Evolutionary conservation across 2,113 vertebrate genomes (phyloP), one percentile per base, ranked within the genome.

Genomic region (Odobenus rosmarus): DNA sequence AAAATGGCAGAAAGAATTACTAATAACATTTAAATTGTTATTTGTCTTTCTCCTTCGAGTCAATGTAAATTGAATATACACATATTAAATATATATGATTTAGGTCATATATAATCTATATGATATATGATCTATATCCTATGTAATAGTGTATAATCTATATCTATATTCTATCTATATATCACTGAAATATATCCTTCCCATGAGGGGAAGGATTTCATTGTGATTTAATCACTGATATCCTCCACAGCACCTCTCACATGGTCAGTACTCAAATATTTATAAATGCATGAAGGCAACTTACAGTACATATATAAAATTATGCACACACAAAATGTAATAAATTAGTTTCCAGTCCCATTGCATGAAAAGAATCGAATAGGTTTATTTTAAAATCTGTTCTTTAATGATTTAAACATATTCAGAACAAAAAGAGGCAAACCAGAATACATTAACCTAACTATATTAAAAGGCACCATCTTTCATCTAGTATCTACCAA

Each of bases 341-440:
- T 76, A 84, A 28, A 90, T 96, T 72, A 91, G 51, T 96, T 86
- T 85, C 6, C 26, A 91, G 13, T 59, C 42, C 31, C 16, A 55
- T 26, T 76, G 16, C 57, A 81, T 85, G 67, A 93, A 83, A 31
- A 87, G 31, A 74, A 87, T 42, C 80, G 36, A 72, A 74, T 53
- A 83, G 16, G 28, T 55, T 88, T 61, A 88, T 74, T 95, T 93
- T 42, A 64, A 96, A 90, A 77, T 95, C 10, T 92, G 23, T 69
- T 61, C 36, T 67, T 91, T 79, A 95, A 90, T 95, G 24, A 12
- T 59, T 96, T 94, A 95, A 96, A 95, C 11, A 71, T 88, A 81
- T 94, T 93, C 86, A 80, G 15, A 90, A 76, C 69, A 69, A 93
- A 88, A 93, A 84, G 53, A 83, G 53, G n/a, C 15, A 96, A 96